Percentiles rank a stretch among this genome's conserved stretches.
Conservation (phyloP, 2,113 vertebrate genomes). For the Istiophorus platypterus region DNA sequence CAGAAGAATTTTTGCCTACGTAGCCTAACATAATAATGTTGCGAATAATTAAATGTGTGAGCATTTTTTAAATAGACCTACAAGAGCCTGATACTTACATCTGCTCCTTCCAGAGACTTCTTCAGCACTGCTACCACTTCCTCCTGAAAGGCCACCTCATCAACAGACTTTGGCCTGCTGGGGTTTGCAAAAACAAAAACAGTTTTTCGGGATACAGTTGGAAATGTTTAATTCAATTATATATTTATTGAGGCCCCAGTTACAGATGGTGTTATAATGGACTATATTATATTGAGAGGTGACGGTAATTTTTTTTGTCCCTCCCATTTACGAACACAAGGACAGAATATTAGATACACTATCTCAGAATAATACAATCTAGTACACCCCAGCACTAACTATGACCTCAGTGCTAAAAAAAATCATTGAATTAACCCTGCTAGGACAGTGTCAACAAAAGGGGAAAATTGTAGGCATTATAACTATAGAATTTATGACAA, state of each 20-base stretch:
- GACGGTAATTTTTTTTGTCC: not conserved
- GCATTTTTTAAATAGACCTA: too few species aligned
- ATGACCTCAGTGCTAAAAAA: too few species aligned
- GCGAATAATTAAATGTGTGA: too few species aligned
- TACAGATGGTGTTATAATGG: not conserved
- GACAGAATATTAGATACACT: not conserved
- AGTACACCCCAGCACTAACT: not conserved
- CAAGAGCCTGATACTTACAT: conserved; percentile 81
- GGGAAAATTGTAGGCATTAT: not conserved
- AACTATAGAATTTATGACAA: too few species aligned
- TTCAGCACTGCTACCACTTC: conserved; percentile 97
- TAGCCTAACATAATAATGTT: too few species aligned
- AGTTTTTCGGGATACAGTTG: too few species aligned
- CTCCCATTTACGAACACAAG: not conserved
- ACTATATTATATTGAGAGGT: not conserved
- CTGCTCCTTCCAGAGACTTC: conserved; percentile 95
- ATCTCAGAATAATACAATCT: not conserved
- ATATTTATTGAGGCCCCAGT: not conserved
- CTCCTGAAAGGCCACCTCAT: conserved; percentile 97
- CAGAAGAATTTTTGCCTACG: too few species aligned
- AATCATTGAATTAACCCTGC: not conserved
- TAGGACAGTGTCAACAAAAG: not conserved
- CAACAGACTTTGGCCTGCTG: conserved; percentile 96
- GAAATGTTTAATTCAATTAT: too few species aligned
- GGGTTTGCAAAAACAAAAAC: conserved; percentile 9